Evolutionary conservation across 2,888 invertebrate genomes (phyloP).

Genomic region (Scaeva pyrastri): DNA sequence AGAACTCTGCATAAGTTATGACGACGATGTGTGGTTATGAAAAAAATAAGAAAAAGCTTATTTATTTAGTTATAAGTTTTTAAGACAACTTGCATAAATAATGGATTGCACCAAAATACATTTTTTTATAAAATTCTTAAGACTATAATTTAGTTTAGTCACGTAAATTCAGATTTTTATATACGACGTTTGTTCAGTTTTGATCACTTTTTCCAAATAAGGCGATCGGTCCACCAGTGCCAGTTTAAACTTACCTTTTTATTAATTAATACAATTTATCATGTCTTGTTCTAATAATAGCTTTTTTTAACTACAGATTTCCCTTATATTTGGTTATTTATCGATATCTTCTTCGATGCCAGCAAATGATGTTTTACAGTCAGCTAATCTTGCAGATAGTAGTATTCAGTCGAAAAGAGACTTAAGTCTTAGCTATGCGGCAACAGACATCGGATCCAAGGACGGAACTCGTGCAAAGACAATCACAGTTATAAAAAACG

Average conservation of each 20-base stretch:
- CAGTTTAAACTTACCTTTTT: background rate
- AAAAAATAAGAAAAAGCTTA: too few relatives aligned
- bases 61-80: too few relatives aligned
- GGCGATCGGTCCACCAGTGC: too few relatives aligned
- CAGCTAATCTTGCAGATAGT: constrained; percentile 7
- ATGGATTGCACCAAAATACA: too few relatives aligned
- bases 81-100: too few relatives aligned
- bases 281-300: background rate
- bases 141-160: too few relatives aligned
- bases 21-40: too few relatives aligned
- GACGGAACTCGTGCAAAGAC: constrained; percentile 83
- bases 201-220: too few relatives aligned
- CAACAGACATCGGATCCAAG: constrained; percentile 83
- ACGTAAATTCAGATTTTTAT: too few relatives aligned
- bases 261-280: background rate
- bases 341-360: constrained; percentile 46
- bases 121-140: too few relatives aligned
- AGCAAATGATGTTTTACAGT: constrained; percentile 14
- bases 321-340: constrained; percentile 24
- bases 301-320: constrained; percentile 27
- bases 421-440: constrained; percentile 83
- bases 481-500: constrained; percentile 83
- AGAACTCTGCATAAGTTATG: too few relatives aligned
- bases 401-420: constrained; percentile 81
- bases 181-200: too few relatives aligned